These are phyloP conservation scores for Gymnocypris eckloni DNA, from an alignment of 2,797 vertebrate species.

Conservation along the genomic window DNA sequence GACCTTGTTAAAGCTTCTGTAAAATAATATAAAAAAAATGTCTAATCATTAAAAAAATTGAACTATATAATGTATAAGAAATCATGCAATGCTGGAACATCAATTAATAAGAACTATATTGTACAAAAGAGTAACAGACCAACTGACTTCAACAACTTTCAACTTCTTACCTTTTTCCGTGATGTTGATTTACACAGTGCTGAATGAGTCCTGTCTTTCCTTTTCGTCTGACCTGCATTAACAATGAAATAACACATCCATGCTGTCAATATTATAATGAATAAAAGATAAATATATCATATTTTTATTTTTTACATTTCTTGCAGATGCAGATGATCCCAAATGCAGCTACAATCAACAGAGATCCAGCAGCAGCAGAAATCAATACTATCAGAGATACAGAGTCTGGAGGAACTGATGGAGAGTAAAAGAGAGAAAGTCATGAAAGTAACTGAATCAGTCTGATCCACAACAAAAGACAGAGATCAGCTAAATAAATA, in stretches of 20 bases:
- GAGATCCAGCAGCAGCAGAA: neutral
- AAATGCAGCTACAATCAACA: neutral
- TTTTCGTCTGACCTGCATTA: neutral
- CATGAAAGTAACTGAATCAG: neutral
- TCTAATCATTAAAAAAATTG: too few species aligned
- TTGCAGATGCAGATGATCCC: neutral
- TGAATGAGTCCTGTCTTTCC: neutral
- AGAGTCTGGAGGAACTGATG: neutral
- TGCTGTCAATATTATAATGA: neutral
- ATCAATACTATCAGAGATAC: neutral
- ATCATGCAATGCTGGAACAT: too few species aligned
- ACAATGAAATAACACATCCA: neutral
- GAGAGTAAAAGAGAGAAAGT: neutral
- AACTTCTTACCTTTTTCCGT: slow-evolving; percentile 2
- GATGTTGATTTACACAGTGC: neutral
- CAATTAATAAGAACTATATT: too few species aligned
- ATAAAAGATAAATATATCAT: neutral
- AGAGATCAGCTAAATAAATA: neutral
- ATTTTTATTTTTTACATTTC: neutral
- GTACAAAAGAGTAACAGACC: neutral
- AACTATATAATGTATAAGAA: too few species aligned
- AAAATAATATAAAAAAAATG: too few species aligned
- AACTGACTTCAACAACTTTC: neutral
- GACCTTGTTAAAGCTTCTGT: too few species aligned
- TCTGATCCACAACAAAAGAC: neutral